Conservation (phyloP, 2,888 invertebrate genomes). For the Leucophora obtusa region DNA sequence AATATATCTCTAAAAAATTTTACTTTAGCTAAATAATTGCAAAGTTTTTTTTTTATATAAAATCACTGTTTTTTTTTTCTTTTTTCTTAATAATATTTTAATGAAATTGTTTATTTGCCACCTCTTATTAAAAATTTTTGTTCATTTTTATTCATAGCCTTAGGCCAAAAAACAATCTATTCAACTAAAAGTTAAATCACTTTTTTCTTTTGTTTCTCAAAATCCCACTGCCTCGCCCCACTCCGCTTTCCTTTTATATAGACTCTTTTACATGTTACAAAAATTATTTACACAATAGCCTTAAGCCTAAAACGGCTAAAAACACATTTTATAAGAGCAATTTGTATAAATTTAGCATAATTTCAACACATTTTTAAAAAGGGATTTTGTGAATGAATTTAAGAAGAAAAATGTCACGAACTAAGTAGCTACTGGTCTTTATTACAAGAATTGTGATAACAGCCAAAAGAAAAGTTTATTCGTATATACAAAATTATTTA, state of each 20-base stretch:
- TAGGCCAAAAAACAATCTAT: neutral
- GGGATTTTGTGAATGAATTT: neutral
- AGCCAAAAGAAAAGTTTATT: neutral
- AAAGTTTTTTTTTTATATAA: neutral
- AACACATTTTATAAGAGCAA: slow-evolving; percentile 21
- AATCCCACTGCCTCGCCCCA: neutral
- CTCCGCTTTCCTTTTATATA: neutral
- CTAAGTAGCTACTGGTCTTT: slow-evolving; percentile 1
- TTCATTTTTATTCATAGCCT: neutral
- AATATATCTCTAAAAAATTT: neutral
- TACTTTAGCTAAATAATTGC: neutral
- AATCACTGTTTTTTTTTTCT: neutral
- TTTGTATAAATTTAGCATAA: slow-evolving; percentile 54
- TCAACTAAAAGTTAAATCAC: slow-evolving; percentile 29
- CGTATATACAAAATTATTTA: neutral
- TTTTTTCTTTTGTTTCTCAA: neutral
- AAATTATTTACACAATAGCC: slow-evolving; percentile 44
- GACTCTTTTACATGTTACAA: slow-evolving; percentile 11
- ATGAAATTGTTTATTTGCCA: slow-evolving; percentile 32
- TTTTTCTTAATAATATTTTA: slow-evolving; percentile 29
- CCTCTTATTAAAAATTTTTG: neutral
- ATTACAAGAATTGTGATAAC: neutral
- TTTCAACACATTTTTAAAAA: slow-evolving; percentile 41
- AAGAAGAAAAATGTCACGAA: slow-evolving; percentile 17
- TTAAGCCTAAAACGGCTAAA: slow-evolving; percentile 29